These are phyloP conservation scores for Diaphora mendica DNA, from an alignment of 2,888 invertebrate genomes.

Conservation along the genomic window DNA sequence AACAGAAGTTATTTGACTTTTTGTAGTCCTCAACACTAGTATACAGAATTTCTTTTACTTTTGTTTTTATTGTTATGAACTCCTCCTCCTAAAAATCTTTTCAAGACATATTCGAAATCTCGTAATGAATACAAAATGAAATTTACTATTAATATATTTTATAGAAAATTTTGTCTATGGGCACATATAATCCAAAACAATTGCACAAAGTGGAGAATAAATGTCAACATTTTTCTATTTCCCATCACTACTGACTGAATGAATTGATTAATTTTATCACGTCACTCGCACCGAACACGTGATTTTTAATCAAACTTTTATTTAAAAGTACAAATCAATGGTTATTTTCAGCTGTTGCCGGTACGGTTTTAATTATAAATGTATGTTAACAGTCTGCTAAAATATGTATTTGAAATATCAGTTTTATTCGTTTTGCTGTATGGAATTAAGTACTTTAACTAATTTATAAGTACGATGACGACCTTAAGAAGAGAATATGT, in stretches of 20 bases:
- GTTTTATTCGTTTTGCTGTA: constrained; percentile 1
- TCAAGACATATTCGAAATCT: too few species aligned
- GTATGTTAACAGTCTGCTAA: constrained; percentile 19
- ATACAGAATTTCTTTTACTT: not conserved
- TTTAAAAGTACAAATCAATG: constrained; percentile 52
- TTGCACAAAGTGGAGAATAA: constrained; percentile 23
- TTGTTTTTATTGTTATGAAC: too few species aligned
- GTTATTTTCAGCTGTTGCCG: constrained; percentile 51
- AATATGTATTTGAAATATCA: constrained; percentile 6
- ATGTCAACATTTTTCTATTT: constrained; percentile 41
- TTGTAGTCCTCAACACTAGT: not conserved
- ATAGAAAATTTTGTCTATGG: too few species aligned
- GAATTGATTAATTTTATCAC: constrained; percentile 49
- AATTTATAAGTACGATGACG: not conserved
- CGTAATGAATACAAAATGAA: too few species aligned
- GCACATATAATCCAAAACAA: not conserved
- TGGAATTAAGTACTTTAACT: not conserved
- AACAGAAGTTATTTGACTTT: not conserved
- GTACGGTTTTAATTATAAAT: constrained; percentile 39
- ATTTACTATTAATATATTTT: too few species aligned
- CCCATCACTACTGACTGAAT: constrained; percentile 25
- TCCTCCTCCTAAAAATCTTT: too few species aligned
- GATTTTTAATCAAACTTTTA: constrained; percentile 55
- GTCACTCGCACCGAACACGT: constrained; percentile 46
- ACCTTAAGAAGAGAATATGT: not conserved